These are phyloP conservation scores for Poecilia wingei DNA, from an alignment of 2,797 vertebrate species.

Conservation along the genomic window DNA sequence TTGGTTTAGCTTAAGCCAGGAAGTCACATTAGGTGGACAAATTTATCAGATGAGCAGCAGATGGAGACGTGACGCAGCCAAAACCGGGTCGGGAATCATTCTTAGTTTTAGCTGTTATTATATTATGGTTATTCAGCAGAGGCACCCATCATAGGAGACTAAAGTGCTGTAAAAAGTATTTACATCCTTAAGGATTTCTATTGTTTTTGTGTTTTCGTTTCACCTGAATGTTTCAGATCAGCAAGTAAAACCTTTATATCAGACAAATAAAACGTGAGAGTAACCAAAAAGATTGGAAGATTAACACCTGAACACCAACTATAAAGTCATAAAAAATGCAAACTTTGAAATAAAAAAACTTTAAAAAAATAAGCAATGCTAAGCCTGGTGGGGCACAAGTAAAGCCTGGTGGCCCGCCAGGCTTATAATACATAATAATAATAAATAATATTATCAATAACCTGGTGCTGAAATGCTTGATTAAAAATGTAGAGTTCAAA, in stretches of 20 bases:
- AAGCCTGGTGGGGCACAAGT: too few relatives aligned
- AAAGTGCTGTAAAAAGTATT: background rate
- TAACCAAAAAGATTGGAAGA: background rate
- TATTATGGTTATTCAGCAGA: background rate
- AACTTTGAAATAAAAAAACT: too few relatives aligned
- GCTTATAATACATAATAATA: too few relatives aligned
- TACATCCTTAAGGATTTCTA: background rate
- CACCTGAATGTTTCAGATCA: background rate
- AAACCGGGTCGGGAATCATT: background rate
- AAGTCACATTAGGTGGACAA: conserved; percentile 28
- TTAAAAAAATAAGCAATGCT: too few relatives aligned
- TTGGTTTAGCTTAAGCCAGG: conserved; percentile 17
- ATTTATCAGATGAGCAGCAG: conserved; percentile 55
- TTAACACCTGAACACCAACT: too few relatives aligned
- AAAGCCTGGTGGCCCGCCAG: too few relatives aligned
- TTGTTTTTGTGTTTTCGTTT: background rate
- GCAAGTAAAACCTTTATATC: background rate
- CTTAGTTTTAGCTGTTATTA: background rate
- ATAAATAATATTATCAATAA: too few relatives aligned
- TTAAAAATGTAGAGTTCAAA: background rate
- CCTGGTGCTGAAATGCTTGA: background rate
- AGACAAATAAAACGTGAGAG: background rate
- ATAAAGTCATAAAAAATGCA: too few relatives aligned
- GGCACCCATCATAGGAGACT: background rate
- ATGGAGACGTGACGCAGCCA: conserved; percentile 55